Evolutionary conservation across 2,113 vertebrate species (phyloP), one percentile per base, ranked within the genome.

Genomic region (Toxotes jaculatrix): DNA sequence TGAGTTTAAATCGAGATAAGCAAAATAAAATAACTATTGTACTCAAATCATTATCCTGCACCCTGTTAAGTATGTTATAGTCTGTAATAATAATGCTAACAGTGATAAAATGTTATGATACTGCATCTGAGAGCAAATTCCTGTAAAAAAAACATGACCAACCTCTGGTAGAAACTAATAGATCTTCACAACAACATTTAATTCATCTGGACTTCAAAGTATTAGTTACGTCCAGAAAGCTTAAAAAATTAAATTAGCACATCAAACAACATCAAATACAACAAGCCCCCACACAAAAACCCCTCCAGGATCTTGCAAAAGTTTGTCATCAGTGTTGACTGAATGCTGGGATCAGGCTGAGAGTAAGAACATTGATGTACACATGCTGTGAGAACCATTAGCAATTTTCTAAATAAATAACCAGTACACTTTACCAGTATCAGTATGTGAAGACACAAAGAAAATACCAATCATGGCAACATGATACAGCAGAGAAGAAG

Each of bases 201-300:
- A 70, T 64, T 69, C 4, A 64, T 84, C 64, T 42, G 17, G 36
- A 38, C n/a, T 55, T 43, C 55, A 63, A 61, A 62, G 32, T 63
- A 38, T 59, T 16, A 53, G 45, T 19, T 66, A 32, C 64, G 38
- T 73, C 32, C 32, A 47, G 27, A 63, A 72, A 60, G n/a, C 2
- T 40, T 61, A 65, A 38, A 66, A 64, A 21, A 42, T 8, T 13
- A 45, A n/a, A 77, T 77, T 59, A 60, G 36, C 49, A 78, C 36
- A 76, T 83, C 62, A 66, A 66, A 76, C 47, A 74, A 56, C 60
- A 60, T 65, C 23, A 62, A 57, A 80, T 64, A 55, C 80, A 80
- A 49, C 17, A 23, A 68, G 27, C 40, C 47, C n/a, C 8, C 13
- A 61, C 51, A 7, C 36, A 23, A 27, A 68, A 78, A 38, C 13